phyloP scores from a whole-genome alignment of 2,888 invertebrate species.

The Linnaemya vulpina region DNA sequence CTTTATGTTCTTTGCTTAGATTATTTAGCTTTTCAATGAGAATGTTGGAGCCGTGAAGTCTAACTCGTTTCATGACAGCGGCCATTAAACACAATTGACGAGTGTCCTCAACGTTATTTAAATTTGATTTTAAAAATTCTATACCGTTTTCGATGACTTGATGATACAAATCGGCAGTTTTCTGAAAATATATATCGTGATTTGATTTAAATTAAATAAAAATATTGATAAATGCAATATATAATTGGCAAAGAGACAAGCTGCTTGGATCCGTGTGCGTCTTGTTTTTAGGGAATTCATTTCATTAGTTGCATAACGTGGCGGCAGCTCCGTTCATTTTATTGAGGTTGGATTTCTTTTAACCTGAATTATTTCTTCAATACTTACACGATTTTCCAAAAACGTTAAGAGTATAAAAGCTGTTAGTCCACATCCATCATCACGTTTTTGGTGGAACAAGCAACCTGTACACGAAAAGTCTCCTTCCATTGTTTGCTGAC shows the following conservation, averaged over 20 bases:
- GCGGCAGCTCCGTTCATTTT: too few species aligned
- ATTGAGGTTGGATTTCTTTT: too few species aligned
- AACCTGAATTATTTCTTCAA: neutral
- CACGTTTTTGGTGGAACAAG: slow-evolving; percentile 84
- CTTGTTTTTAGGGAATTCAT: too few species aligned
- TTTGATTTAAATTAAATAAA: too few species aligned
- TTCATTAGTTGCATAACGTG: too few species aligned
- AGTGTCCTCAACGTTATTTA: slow-evolving; percentile 83
- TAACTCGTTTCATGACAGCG: slow-evolving; percentile 82
- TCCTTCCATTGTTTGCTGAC: slow-evolving; percentile 29
- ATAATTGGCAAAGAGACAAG: too few species aligned
- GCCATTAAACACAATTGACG: slow-evolving; percentile 90
- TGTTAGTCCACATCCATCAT: slow-evolving; percentile 85
- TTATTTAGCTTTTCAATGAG: slow-evolving; percentile 83
- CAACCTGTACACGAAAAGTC: slow-evolving; percentile 87
- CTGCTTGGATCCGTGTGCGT: too few species aligned
- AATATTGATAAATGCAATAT: too few species aligned
- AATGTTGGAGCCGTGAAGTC: slow-evolving; percentile 84
- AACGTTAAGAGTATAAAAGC: slow-evolving; percentile 84
- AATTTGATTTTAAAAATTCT: slow-evolving; percentile 86
- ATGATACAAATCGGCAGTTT: slow-evolving; percentile 82
- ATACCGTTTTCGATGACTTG: slow-evolving; percentile 89
- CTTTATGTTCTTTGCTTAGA: slow-evolving; percentile 81
- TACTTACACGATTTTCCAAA: slow-evolving; percentile 85
- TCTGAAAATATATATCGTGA: slow-evolving; percentile 15